Percentiles rank a stretch among this genome's conserved stretches.
Evolutionary conservation across 2,797 vertebrate species (phyloP).

Genomic region (Syngnathus acus): DNA sequence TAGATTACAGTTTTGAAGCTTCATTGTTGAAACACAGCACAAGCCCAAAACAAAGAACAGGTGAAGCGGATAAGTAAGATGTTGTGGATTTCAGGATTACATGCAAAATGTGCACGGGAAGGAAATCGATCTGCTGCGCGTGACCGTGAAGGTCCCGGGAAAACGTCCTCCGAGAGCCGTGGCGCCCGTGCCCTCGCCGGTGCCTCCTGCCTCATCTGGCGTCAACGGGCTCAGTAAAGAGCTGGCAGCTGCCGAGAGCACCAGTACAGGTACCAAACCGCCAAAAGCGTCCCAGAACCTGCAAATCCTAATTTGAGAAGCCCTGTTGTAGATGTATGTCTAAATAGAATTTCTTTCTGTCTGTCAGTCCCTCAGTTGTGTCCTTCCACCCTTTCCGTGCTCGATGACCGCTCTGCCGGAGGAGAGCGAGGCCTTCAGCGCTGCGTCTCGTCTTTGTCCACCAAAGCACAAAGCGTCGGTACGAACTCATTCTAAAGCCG

Average conservation of each 20-base stretch:
- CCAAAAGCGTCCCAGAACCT: too few species aligned
- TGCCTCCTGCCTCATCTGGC: conserved; percentile 58
- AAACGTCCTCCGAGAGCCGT: conserved; percentile 90
- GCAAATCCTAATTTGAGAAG: too few species aligned
- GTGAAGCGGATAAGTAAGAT: too few species aligned
- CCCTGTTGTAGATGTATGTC: background rate
- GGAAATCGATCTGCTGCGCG: conserved; percentile 88
- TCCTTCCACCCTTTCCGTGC: conserved; percentile 66
- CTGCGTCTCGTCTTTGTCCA: conserved; percentile 69
- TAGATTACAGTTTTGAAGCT: too few species aligned
- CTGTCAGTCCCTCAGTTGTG: conserved; percentile 59
- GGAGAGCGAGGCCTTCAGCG: conserved; percentile 73
- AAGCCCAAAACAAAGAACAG: background rate
- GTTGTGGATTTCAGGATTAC: conserved; percentile 74
- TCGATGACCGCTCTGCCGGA: conserved; percentile 70
- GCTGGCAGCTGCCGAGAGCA: conserved; percentile 57
- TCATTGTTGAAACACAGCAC: too few species aligned
- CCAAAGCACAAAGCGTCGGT: conserved; percentile 76
- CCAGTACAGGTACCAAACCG: conserved; percentile 52
- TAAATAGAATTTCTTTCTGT: background rate
- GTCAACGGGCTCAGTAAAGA: conserved; percentile 86
- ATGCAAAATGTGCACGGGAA: conserved; percentile 87
- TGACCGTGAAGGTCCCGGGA: conserved; percentile 94
- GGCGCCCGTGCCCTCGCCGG: conserved; percentile 63
- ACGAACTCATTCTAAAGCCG: background rate